phyloP scores from a whole-genome alignment of 1,140 invertebrate species.

The Bombus polaris region DNA sequence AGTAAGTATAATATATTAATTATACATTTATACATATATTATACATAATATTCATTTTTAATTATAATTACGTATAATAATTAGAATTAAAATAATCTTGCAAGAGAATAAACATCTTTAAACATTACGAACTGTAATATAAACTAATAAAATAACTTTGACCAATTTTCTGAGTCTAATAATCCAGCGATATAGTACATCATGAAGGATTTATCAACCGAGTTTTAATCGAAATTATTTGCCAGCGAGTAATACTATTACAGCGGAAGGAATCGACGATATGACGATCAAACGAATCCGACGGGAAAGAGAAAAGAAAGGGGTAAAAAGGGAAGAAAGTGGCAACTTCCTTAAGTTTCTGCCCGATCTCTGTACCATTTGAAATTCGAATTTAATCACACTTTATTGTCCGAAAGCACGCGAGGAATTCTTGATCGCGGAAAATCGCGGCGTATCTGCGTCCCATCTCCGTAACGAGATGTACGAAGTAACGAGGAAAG shows the following conservation, averaged over 20 bases:
- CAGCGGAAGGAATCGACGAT: not conserved
- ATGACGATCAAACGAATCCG: not conserved
- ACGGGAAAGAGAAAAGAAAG: not conserved
- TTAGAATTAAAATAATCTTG: too few relatives aligned
- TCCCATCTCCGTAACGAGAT: conserved; percentile 27
- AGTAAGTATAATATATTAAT: too few relatives aligned
- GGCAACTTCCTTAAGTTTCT: conserved; percentile 25
- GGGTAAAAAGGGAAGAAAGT: not conserved
- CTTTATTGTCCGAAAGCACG: conserved; percentile 39
- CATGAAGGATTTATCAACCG: too few relatives aligned
- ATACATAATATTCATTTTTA: too few relatives aligned
- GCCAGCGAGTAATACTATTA: not conserved
- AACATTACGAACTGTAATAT: too few relatives aligned
- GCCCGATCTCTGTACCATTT: conserved; percentile 23
- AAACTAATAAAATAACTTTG: too few relatives aligned
- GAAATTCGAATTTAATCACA: conserved; percentile 55
- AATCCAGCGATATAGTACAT: too few relatives aligned
- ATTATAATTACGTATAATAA: too few relatives aligned
- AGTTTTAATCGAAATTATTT: not conserved
- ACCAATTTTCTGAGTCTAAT: too few relatives aligned
- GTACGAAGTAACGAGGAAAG: conserved; percentile 33
- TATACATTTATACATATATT: too few relatives aligned
- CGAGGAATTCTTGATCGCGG: conserved; percentile 37
- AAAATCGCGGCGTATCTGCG: conserved; percentile 3
- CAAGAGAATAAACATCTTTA: too few relatives aligned